Evolutionary conservation across 2,888 invertebrate genomes (phyloP).

Genomic region (Saturnia pavonia): DNA sequence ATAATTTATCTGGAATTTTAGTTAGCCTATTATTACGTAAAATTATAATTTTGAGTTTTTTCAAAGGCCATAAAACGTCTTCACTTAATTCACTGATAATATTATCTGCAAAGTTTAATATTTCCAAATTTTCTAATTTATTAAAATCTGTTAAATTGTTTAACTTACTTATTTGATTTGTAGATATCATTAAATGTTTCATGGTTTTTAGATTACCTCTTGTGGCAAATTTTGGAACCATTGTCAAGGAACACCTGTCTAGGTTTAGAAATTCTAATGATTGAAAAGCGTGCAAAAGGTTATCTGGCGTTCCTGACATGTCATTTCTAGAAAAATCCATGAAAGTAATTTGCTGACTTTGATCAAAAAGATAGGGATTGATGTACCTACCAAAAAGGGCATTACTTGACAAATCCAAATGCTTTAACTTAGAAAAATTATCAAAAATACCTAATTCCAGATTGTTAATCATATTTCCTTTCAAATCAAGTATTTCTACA

Average conservation of each 20-base stretch:
- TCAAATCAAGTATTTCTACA: conserved; percentile 51
- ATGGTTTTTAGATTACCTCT: conserved; percentile 53
- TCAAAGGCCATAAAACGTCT: conserved; percentile 52
- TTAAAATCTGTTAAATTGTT: conserved; percentile 41
- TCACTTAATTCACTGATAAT: conserved; percentile 49
- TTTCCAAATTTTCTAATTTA: conserved; percentile 52
- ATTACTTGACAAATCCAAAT: conserved; percentile 56
- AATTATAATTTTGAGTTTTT: conserved; percentile 50
- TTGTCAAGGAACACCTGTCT: conserved; percentile 48
- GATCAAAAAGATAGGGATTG: conserved; percentile 46
- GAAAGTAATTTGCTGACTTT: conserved; percentile 38
- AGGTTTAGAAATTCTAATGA: conserved; percentile 48
- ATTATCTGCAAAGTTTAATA: conserved; percentile 58
- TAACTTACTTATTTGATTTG: conserved; percentile 54
- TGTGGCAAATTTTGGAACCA: conserved; percentile 55
- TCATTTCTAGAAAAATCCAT: conserved; percentile 59
- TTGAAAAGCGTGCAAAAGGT: conserved; percentile 43
- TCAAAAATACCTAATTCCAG: conserved; percentile 53
- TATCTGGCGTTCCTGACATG: conserved; percentile 47
- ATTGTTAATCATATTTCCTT: conserved; percentile 44
- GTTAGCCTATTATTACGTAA: conserved; percentile 58
- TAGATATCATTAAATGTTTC: conserved; percentile 52
- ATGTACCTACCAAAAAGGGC: conserved; percentile 45
- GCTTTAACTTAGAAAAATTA: conserved; percentile 42
- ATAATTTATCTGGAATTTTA: conserved; percentile 52